Evolutionary conservation across 2,888 invertebrate species (phyloP).

Genomic region (Dascillus cervinus): DNA sequence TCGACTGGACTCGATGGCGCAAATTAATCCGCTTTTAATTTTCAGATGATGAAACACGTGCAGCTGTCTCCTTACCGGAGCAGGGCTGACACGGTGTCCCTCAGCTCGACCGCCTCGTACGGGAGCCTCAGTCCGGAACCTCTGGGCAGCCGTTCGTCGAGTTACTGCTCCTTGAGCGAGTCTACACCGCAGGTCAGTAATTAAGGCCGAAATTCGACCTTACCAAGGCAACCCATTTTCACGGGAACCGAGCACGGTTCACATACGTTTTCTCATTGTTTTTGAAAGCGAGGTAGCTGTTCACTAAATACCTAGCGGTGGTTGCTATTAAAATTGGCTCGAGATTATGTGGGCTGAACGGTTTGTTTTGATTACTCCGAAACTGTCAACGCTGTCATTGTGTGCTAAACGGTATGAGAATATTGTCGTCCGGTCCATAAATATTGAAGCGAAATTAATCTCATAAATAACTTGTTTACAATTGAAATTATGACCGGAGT

Average conservation of each 20-base stretch:
- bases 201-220: conserved; percentile 17
- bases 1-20: too few species aligned
- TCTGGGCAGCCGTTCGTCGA: conserved; percentile 61
- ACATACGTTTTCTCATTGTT: conserved; percentile 18
- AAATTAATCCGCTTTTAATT: too few species aligned
- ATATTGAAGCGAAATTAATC: too few species aligned
- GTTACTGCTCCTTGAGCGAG: conserved; percentile 56
- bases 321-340: too few species aligned
- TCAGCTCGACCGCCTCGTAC: conserved; percentile 67
- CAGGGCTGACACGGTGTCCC: conserved; percentile 75
- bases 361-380: too few species aligned
- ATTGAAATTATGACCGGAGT: too few species aligned
- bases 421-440: too few species aligned
- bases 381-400: too few species aligned
- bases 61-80: conserved; percentile 81
- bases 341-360: too few species aligned
- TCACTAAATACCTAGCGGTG: conserved; percentile 9
- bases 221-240: conserved; percentile 22
- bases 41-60: conserved; percentile 83
- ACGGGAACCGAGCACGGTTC: conserved; percentile 19
- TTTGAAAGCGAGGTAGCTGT: conserved; percentile 10
- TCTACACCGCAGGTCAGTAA: conserved; percentile 41
- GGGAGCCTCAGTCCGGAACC: conserved; percentile 66
- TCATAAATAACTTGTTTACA: too few species aligned
- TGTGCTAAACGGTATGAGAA: too few species aligned